A percentile compares a stretch with the other conserved stretches of the same genome.
phyloP scores from a whole-genome alignment of 1,140 invertebrate species.

The Drosophila nigromelanica region DNA sequence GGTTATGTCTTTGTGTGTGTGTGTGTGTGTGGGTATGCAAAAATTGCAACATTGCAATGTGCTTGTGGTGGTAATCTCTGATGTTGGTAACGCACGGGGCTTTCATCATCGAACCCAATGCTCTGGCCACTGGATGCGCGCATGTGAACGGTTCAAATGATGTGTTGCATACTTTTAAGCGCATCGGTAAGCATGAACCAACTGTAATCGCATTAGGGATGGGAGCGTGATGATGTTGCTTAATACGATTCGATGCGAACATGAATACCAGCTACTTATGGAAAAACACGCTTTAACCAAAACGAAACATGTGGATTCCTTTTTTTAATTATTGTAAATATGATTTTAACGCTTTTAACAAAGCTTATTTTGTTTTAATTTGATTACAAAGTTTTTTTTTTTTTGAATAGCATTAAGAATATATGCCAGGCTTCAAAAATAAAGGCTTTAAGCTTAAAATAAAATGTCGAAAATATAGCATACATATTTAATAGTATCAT shows the following conservation, averaged over 20 bases:
- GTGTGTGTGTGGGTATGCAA: constrained; percentile 6
- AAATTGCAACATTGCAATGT: constrained; percentile 45
- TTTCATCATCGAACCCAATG: constrained; percentile 5
- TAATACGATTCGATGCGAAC: neutral
- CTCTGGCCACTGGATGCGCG: too few species aligned
- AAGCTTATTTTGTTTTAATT: too few species aligned
- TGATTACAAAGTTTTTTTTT: too few species aligned
- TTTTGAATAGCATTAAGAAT: neutral
- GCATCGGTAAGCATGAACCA: constrained; percentile 33
- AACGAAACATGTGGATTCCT: too few species aligned
- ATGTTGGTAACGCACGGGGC: constrained; percentile 8
- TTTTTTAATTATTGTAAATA: neutral
- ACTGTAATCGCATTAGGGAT: constrained; percentile 15
- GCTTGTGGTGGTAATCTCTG: constrained; percentile 31
- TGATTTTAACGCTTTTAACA: too few species aligned
- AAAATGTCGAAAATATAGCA: too few species aligned
- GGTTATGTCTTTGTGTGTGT: neutral
- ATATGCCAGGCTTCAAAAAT: neutral
- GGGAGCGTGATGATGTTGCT: neutral
- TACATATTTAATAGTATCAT: too few species aligned
- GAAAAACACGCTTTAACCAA: neutral
- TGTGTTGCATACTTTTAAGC: constrained; percentile 56
- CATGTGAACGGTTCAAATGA: constrained; percentile 25
- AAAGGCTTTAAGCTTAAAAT: too few species aligned
- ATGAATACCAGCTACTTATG: neutral